Percentiles rank a stretch among this genome's conserved stretches.
Conservation (phyloP, 92 coral and sea anemone species). For the Heteractis magnifica region DNA sequence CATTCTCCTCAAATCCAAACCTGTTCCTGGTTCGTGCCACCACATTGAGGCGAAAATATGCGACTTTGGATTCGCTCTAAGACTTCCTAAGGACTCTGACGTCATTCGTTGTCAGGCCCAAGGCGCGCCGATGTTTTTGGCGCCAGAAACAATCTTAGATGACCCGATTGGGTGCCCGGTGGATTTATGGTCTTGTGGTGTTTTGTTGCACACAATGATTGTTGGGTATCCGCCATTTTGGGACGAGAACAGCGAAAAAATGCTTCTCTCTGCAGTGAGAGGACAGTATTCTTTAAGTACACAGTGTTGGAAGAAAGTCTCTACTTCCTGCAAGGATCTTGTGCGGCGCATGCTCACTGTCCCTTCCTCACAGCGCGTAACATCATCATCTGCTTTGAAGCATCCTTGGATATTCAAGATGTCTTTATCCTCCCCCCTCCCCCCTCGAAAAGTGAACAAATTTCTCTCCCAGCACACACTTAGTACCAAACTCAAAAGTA, state of each 20-base stretch:
- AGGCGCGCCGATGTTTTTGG: constrained; percentile 96
- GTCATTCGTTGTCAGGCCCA: constrained; percentile 66
- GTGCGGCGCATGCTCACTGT: constrained; percentile 67
- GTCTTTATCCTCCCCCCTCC: constrained; percentile 30
- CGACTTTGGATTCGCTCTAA: constrained; percentile 86
- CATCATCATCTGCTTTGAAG: constrained; percentile 68
- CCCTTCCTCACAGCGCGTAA: constrained; percentile 59
- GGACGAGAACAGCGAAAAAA: constrained; percentile 72
- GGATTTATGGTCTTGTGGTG: constrained; percentile 95
- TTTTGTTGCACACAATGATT: constrained; percentile 69
- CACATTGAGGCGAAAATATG: constrained; percentile 74
- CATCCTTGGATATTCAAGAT: constrained; percentile 81
- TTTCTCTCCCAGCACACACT: constrained; percentile 36
- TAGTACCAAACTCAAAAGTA: constrained; percentile 59
- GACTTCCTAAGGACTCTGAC: constrained; percentile 60
- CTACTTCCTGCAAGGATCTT: constrained; percentile 73
- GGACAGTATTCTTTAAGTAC: constrained; percentile 69
- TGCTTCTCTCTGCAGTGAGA: constrained; percentile 78
- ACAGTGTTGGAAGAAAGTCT: constrained; percentile 61
- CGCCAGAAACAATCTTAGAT: constrained; percentile 92
- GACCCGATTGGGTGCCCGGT: constrained; percentile 85
- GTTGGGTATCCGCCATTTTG: constrained; percentile 96
- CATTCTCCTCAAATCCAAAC: constrained; percentile 61
- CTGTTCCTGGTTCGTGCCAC: constrained; percentile 23
- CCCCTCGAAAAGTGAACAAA: constrained; percentile 32